Conservation (phyloP, 2,113 vertebrate genomes). For the Menura novaehollandiae region DNA sequence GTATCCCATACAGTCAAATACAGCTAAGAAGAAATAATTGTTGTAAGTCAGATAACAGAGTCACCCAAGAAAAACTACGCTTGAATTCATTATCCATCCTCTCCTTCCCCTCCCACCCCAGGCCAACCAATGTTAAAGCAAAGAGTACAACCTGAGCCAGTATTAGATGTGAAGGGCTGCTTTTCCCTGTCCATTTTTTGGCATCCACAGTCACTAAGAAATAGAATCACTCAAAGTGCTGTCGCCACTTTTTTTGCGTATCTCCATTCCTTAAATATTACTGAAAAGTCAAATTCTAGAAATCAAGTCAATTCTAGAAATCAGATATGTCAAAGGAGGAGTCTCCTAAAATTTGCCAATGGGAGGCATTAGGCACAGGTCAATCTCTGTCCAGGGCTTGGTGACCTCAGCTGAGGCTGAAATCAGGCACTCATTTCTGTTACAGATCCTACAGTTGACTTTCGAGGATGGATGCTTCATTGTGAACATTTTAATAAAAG, state of each 20-base stretch:
- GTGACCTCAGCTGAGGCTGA: not conserved
- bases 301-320: not conserved
- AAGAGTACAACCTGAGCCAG: not conserved
- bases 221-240: not conserved
- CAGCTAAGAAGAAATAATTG: not conserved
- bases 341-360: not conserved
- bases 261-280: not conserved
- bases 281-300: not conserved
- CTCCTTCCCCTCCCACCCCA: not conserved
- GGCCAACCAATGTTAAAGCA: not conserved
- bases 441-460: not conserved
- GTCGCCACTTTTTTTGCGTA: not conserved
- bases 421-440: not conserved
- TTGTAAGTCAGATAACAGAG: not conserved
- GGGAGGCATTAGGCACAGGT: not conserved
- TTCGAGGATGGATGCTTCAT: not conserved
- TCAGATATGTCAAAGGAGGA: not conserved
- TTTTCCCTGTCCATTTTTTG: not conserved
- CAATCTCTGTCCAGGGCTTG: not conserved
- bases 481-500: not conserved
- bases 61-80: not conserved
- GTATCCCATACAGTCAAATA: not conserved
- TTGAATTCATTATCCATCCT: not conserved
- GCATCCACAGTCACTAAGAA: not conserved
- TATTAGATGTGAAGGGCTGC: not conserved